phyloP scores from a whole-genome alignment of 2,113 vertebrate genomes.

The Talpa occidentalis region DNA sequence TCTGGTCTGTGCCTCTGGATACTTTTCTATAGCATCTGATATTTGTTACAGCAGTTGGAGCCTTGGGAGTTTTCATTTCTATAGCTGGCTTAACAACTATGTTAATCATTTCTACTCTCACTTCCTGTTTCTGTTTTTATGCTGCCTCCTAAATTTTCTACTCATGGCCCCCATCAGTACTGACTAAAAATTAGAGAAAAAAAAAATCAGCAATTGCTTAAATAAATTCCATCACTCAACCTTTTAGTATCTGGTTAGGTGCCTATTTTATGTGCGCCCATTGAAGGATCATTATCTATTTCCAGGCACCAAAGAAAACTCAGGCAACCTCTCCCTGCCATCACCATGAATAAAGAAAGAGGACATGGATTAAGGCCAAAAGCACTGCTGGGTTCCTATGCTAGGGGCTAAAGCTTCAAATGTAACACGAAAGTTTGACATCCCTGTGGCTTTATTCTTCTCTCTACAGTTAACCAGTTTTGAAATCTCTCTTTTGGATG shows the following conservation, averaged over 20 bases:
- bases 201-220: conserved; percentile 6
- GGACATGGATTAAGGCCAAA: background rate
- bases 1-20: no score
- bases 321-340: background rate
- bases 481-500: background rate
- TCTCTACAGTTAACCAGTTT: background rate
- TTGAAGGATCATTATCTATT: background rate
- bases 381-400: background rate
- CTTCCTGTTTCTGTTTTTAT: no score
- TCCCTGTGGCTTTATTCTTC: conserved; percentile 11
- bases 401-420: background rate
- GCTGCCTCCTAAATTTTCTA: no score
- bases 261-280: background rate
- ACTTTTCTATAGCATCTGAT: no score
- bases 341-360: conserved; percentile 3
- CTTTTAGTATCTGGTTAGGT: background rate
- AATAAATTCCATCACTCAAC: background rate
- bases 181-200: background rate
- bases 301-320: conserved; percentile 8
- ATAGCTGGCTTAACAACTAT: no score
- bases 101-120: no score
- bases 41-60: no score
- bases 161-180: background rate
- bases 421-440: background rate
- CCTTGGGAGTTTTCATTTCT: no score